Evolutionary conservation across 2,113 vertebrate genomes (phyloP), one percentile per base, ranked within the genome.

Genomic region (Theristicus caerulescens): DNA sequence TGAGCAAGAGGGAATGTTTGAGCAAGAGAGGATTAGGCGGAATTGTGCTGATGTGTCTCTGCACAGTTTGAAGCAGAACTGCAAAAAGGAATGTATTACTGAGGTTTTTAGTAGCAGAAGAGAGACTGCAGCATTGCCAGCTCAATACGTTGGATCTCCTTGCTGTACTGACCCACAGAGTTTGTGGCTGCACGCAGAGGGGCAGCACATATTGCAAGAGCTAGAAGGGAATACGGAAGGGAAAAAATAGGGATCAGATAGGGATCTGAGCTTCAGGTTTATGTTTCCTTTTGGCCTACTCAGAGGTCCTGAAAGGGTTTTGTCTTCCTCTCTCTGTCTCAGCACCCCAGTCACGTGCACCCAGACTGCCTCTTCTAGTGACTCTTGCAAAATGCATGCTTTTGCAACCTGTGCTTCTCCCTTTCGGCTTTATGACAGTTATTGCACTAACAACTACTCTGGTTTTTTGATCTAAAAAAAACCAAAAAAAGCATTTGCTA

Each of bases 1-100:
- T 91, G 74, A 88, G 86, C 81, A 91, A 91, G 34, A 72, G 55
- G 57, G 62, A 25, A 73, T 89, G 66, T 87, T 91, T 87, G 88
- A 91, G 82, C 66, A 91, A 51, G 54, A 90, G 20, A 54, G 51
- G 54, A 70, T 91, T 95, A 70, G 62, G 58, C 91, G 58, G 69
- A 93, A 38, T 69, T 70, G 76, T 66, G 76, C 79, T 94, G 62
- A 62, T 86, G 67, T 44, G n/a, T 69, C 42, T 70, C 91, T 84
- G 74, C 93, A 78, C 69, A 81, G 80, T 76, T 34, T 83, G 89
- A 96, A 87, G 51, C 44, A 78, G 51, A 89, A 46, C 51, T 52
- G 44, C 47, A 76, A 67, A 84, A 78, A 62, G 38, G 21, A 78
- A 51, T 21, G n/a, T 24, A 14, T 51, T 89, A 49, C 46, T 38